phyloP scores from a whole-genome alignment of 53 echinoderm and acorn worm species.

The Crossaster papposus region DNA sequence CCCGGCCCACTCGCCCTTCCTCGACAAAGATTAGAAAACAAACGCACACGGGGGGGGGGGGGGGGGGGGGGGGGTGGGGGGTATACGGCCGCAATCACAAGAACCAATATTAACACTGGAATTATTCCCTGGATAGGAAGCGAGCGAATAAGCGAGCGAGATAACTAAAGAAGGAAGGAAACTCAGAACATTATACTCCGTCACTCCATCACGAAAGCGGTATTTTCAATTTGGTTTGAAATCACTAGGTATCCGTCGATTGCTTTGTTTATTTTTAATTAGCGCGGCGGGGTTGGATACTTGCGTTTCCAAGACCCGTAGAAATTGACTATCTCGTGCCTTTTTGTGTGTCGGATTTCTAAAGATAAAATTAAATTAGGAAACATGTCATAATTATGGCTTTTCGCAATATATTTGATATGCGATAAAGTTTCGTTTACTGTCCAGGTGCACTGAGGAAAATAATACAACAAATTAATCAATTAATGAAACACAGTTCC shows the following conservation, averaged over 20 bases:
- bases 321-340: constrained; percentile 15
- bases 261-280: constrained; percentile 61
- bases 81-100: not conserved
- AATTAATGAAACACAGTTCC: too few relatives aligned
- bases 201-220: constrained; percentile 34
- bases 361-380: too few relatives aligned
- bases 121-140: constrained; percentile 25
- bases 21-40: constrained; percentile 37
- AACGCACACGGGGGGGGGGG: not conserved
- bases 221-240: constrained; percentile 55
- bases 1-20: not conserved
- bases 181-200: constrained; percentile 7
- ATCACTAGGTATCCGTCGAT: constrained; percentile 52
- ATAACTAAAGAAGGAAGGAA: not conserved
- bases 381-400: constrained; percentile 3
- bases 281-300: constrained; percentile 31
- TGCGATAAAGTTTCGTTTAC: too few relatives aligned
- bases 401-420: too few relatives aligned
- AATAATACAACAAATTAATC: too few relatives aligned
- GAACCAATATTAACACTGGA: constrained; percentile 53
- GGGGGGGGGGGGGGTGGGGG: not conserved
- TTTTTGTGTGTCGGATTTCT: not conserved
- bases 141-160: not conserved
- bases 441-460: too few relatives aligned
- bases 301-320: constrained; percentile 39